Evolutionary conservation across 2,113 vertebrate species (phyloP), one percentile per base, ranked within the genome.

Genomic region (Acanthisitta chloris): DNA sequence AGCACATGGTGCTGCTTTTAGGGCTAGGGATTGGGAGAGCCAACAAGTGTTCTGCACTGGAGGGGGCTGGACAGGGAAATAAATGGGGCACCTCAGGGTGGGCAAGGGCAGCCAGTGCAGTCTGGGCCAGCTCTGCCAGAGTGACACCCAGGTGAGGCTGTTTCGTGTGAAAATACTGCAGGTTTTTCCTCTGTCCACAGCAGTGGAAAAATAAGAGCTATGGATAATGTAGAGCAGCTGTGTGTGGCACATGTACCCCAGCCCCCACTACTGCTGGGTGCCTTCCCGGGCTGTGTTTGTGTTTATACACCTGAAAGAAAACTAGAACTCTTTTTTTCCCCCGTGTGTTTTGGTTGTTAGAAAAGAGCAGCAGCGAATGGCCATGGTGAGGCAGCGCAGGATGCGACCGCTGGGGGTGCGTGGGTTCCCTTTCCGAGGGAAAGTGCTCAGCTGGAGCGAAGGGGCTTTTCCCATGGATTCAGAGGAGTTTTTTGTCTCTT

Each of bases 91-190:
- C 26, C 25, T 25, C 14, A 7, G 10, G n/a, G 55, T 15, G 38
- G 29, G 33, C 10, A 18, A 26, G 33, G 16, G 16, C 2, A 1
- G 61, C 17, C 16, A 57, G 46, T 1, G 8, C 33, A 14, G 31
- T 21, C 61, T 66, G 62, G 40, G 45, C 29, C 38, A 4, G 58
- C 58, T 42, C 69, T 73, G 57, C 11, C 15, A 1, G 4, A 1
- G 15, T 52, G 18, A 7, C 54, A 29, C 14, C 23, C 0, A 0
- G 33, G 3, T 14, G 23, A n/a, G 42, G 42, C 9, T 3, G 16
- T 8, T 38, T 59, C 0, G 0, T 3, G 25, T 29, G 49, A 17
- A 45, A 81, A 26, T 5, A 7, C 9, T 2, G 2, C 0, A 0
- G 42, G 24, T 17, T 65, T 65, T 21, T 69, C 24, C 65, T 38